Evolutionary conservation across 2,797 vertebrate species (phyloP), one percentile per base, ranked within the genome.

Genomic region (Liparis tanakae): DNA sequence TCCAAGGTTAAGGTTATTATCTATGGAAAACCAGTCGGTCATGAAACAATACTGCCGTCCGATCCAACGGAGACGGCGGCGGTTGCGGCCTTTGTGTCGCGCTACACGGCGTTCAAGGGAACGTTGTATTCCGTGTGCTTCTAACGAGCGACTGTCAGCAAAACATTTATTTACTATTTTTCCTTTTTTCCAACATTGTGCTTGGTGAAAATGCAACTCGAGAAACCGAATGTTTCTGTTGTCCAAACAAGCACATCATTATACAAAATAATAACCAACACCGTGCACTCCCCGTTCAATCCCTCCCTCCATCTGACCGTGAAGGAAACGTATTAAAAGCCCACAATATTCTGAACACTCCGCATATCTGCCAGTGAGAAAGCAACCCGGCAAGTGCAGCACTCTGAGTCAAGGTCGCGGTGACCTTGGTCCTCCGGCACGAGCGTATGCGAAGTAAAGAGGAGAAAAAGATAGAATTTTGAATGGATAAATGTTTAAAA

Each of bases 201-300:
- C 25, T 50, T 56, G 34, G 30, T 17, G 51, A 61, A 12, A 76
- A 72, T 50, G 51, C 53, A 46, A 62, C 10, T 14, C 12, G 55
- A 70, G 3, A 64, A 70, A 78, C 70, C 7, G 36, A 39, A 62
- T 70, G 59, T 77, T 50, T 54, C 13, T 68, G 34, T 51, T 59
- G 22, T 25, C 75, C 76, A 83, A 80, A 83, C 70, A 82, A 75
- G 73, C 72, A 64, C 66, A 73, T 82, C 74, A 82, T 83, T 81
- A 80, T 67, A 57, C 37, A 36, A 46, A 44, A 74, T 78, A 82
- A 80, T 85, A 81, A 83, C 20, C 74, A 73, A 53, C 64, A 58
- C 70, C 74, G 74, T 67, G 17, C 72, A 79, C 85, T 73, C 66
- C 86, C 69, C 41, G 36, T 76, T 88, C 71, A 73, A 71, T 72